Conservation (phyloP, 2,113 vertebrate species). For the Chaetura pelagica region DNA sequence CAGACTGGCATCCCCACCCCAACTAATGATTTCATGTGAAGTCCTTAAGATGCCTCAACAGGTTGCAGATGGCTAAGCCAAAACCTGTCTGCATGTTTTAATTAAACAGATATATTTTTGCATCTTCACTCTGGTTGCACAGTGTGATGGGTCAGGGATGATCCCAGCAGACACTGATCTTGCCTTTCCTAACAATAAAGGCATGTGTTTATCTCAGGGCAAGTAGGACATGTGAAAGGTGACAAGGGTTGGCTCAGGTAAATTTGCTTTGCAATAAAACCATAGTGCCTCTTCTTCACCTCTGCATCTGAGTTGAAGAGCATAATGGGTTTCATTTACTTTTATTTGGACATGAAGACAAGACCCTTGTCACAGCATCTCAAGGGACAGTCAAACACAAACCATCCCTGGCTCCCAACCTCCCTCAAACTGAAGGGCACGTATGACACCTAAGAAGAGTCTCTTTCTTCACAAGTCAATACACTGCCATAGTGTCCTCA, state of each 20-base stretch:
- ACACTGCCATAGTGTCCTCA: slow-evolving; percentile 57
- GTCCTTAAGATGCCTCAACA: background rate
- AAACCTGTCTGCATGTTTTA: background rate
- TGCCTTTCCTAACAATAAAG: background rate
- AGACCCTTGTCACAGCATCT: slow-evolving; percentile 8
- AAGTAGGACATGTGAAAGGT: background rate
- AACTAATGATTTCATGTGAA: background rate
- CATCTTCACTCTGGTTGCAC: background rate
- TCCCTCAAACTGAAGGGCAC: background rate
- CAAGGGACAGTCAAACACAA: background rate
- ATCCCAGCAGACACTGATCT: background rate
- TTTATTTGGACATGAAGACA: slow-evolving; percentile 25
- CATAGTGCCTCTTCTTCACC: background rate
- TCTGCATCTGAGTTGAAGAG: background rate
- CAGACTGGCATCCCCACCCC: background rate
- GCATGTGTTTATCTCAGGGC: background rate
- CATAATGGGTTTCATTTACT: slow-evolving; percentile 34
- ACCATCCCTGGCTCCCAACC: background rate
- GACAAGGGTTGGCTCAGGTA: background rate
- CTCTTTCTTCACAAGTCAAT: slow-evolving; percentile 39
- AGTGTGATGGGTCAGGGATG: background rate
- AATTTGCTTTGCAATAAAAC: background rate
- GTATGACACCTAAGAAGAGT: slow-evolving; percentile 22
- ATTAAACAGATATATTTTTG: background rate
- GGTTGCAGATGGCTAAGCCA: background rate